Conservation (phyloP, 35 echinoderm and acorn worm species). For the Nesometra sesokonis region DNA sequence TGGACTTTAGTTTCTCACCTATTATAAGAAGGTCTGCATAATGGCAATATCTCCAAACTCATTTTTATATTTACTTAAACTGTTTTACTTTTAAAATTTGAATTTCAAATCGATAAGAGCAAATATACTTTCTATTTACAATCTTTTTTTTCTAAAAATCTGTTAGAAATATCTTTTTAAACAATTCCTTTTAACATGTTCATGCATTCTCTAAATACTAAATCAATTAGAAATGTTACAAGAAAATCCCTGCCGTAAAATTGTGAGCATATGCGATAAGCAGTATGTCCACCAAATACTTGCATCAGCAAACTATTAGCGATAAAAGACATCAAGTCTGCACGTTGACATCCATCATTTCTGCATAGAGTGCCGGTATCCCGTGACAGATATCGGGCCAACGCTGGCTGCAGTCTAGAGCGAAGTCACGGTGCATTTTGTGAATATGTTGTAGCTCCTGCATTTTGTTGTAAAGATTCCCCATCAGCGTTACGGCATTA, state of each 20-base stretch:
- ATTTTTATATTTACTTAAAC: too few relatives aligned
- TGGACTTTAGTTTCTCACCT: too few relatives aligned
- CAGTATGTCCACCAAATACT: not conserved
- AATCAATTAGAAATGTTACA: not conserved
- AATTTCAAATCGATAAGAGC: too few relatives aligned
- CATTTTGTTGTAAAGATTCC: conserved; percentile 62
- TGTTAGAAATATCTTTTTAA: not conserved
- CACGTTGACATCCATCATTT: conserved; percentile 76
- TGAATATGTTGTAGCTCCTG: conserved; percentile 72
- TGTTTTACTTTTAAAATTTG: too few relatives aligned
- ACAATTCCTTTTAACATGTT: not conserved
- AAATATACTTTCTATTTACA: too few relatives aligned
- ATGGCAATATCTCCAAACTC: too few relatives aligned
- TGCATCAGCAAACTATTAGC: not conserved
- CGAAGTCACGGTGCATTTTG: conserved; percentile 88
- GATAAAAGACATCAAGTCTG: not conserved
- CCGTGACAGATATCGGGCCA: conserved; percentile 75
- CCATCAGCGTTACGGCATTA: conserved; percentile 58
- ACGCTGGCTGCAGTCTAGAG: conserved; percentile 58
- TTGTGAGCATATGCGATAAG: not conserved
- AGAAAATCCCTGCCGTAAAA: not conserved
- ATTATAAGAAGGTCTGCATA: too few relatives aligned
- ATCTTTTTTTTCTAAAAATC: not conserved
- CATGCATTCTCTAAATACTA: not conserved
- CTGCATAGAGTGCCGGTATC: conserved; percentile 82